Base-by-base conservation (phyloP, 1,140 invertebrate genomes). In the Ceratosolen solmsi region DNA sequence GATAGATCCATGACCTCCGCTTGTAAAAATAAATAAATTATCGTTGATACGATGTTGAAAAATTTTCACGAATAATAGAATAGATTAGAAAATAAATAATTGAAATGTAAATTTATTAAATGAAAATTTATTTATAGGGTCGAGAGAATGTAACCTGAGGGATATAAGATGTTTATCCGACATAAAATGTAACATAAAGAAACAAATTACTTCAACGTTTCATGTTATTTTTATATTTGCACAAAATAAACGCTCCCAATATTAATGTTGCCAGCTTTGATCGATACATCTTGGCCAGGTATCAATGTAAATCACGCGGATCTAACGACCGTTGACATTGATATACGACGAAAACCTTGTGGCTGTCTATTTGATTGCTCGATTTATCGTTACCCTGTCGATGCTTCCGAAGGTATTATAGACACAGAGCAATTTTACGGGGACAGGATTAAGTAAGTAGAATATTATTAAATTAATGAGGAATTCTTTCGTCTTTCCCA, bases 101-200 rank as follows among this genome's bases (percentile, higher is more conserved):
- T n/a, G n/a, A n/a, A n/a, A n/a, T n/a, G n/a, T n/a, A n/a, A n/a
- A n/a, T n/a, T n/a, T n/a, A n/a, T n/a, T n/a, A n/a, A n/a, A n/a
- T n/a, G n/a, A n/a, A n/a, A 71, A 27, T 49, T 30, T 74, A 22
- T 56, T 58, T 51, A 38, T 33, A 88, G 88, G 71, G 30, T 82
- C 77, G 30, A 89, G 90, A 60, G 82, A 86, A 8, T 93, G 93
- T 80, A 89, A 93, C 85, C 91, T 93, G 38, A 89, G 82, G n/a
- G 92, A 93, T 38, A 84, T 92, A 0, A 81, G 90, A 5, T 93
- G 93, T 51, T 54, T 93, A 56, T 84, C 89, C 27, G 85, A 83
- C 51, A 72, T 88, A 49, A 84, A 85, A 80, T 85, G 93, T 93
- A n/a, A n/a, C n/a, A 88, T 17, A 41, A 1, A 20, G 2, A 49